Evolutionary conservation across 2,113 vertebrate species (phyloP), one percentile per base, ranked within the genome.

Genomic region (Chrysochloris asiatica): DNA sequence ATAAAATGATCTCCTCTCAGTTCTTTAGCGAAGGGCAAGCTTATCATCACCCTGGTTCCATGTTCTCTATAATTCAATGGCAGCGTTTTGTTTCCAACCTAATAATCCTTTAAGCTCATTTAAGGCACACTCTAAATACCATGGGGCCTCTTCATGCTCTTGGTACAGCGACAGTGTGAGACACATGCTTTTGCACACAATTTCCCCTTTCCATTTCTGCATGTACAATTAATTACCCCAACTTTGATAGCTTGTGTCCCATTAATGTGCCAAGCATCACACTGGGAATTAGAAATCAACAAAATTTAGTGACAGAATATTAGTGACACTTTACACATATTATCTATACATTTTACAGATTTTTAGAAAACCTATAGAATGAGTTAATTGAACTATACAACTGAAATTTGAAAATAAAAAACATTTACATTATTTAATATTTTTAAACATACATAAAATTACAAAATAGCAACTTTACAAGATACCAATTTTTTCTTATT

Each of bases 321-420:
- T 76, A 54, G 36, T 28, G 50, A 88, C 2, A n/a, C n/a, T 79
- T 10, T 72, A 50, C 48, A 50, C 48, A 50, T n/a, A n/a, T n/a
- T 16, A 50, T 50, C 8, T 16, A 80, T 19, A 0, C 28, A 71
- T 47, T 89, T 91, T 73, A 89, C 50, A 59, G 22, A 81, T 73
- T 86, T 94, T 76, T 52, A 87, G 76, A 4, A 75, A 82, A 95
- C 24, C 16, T 54, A 67, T 81, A 19, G n/a, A 67, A 75, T 83
- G 47, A 84, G 30, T 43, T 77, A 83, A 89, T 83, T 82, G 43
- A 86, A 81, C 28, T 73, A 67, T 36, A 43, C n/a, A 84, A 28
- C 12, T 11, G 41, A 75, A 47, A 75, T 48, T 75, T 48, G 26
- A 21, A 75, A 33, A 48, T 75, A 33, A 48, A 75, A 41, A 75